phyloP scores from a whole-genome alignment of 2,888 invertebrate genomes.

The Leucophenga maculata region DNA sequence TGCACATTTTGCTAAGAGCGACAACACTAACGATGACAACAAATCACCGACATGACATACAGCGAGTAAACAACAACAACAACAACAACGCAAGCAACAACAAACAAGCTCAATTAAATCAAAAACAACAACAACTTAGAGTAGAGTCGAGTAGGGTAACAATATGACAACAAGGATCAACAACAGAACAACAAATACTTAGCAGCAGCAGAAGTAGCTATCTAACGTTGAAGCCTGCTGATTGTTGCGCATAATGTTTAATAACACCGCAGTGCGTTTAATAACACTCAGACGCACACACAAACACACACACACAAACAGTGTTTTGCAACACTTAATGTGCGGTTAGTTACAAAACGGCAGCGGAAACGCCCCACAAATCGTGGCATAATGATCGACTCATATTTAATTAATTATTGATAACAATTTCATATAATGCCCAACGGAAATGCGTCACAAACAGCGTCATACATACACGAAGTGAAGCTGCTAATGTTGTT shows the following conservation, averaged over 20 bases:
- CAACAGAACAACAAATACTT: background rate
- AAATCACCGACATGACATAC: slow-evolving; percentile 50
- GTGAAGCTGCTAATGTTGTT: slow-evolving; percentile 13
- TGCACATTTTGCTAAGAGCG: slow-evolving; percentile 64
- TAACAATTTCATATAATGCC: slow-evolving; percentile 50
- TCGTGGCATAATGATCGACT: slow-evolving; percentile 61
- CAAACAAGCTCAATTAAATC: slow-evolving; percentile 15
- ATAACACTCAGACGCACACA: too few relatives aligned
- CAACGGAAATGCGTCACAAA: slow-evolving; percentile 44
- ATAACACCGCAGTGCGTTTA: slow-evolving; percentile 15
- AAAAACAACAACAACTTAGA: slow-evolving; percentile 11
- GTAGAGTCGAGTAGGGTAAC: too few relatives aligned
- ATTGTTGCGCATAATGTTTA: slow-evolving; percentile 18
- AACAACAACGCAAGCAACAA: slow-evolving; percentile 30
- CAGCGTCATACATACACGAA: background rate
- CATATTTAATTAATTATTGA: slow-evolving; percentile 64
- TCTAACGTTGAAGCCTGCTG: slow-evolving; percentile 3
- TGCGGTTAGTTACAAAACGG: slow-evolving; percentile 51
- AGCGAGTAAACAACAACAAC: slow-evolving; percentile 36
- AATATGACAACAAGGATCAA: background rate
- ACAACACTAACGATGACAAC: slow-evolving; percentile 64
- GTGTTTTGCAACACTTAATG: slow-evolving; percentile 51
- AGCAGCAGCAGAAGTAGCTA: background rate
- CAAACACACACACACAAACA: too few relatives aligned
- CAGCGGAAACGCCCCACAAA: slow-evolving; percentile 61